phyloP scores from a whole-genome alignment of 1,140 invertebrate genomes.

The Phenacoccus solenopsis region DNA sequence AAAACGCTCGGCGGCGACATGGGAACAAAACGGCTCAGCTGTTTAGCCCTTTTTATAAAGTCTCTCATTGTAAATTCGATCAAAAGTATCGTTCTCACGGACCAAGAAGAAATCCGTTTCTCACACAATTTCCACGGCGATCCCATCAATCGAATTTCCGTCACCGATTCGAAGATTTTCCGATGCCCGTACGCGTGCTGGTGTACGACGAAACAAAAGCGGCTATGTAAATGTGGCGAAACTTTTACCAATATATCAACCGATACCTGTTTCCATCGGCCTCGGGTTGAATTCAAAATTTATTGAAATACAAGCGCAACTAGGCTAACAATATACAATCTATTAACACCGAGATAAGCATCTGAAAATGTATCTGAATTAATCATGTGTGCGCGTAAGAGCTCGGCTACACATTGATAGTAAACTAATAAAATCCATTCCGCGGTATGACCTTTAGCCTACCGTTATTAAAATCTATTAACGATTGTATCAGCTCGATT shows the following conservation, averaged over 20 bases:
- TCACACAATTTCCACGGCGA: too few relatives aligned
- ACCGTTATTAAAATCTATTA: slow-evolving; percentile 14
- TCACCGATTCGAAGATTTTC: too few relatives aligned
- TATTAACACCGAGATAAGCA: slow-evolving; percentile 11
- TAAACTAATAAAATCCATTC: slow-evolving; percentile 10
- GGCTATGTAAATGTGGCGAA: slow-evolving; percentile 1
- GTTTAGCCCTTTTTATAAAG: not conserved
- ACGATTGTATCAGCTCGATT: slow-evolving; percentile 4
- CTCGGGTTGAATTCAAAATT: slow-evolving; percentile 11
- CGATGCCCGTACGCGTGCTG: too few relatives aligned
- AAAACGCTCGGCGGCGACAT: slow-evolving; percentile 8
- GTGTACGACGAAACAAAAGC: not conserved
- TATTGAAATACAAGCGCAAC: slow-evolving; percentile 13
- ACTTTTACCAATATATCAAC: slow-evolving; percentile 14
- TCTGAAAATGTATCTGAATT: slow-evolving; percentile 12
- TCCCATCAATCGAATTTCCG: too few relatives aligned
- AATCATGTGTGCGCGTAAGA: not conserved
- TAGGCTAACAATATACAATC: slow-evolving; percentile 15
- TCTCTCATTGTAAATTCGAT: not conserved
- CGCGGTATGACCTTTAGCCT: not conserved
- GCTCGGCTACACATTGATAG: not conserved
- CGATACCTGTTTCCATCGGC: slow-evolving; percentile 1
- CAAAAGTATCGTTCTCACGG: too few relatives aligned
- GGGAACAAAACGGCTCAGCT: not conserved
- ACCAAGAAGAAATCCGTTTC: too few relatives aligned